A percentile compares a stretch with the other conserved stretches of the same genome.
phyloP scores from a whole-genome alignment of 1,140 invertebrate species.

The Laupala kohalensis region DNA sequence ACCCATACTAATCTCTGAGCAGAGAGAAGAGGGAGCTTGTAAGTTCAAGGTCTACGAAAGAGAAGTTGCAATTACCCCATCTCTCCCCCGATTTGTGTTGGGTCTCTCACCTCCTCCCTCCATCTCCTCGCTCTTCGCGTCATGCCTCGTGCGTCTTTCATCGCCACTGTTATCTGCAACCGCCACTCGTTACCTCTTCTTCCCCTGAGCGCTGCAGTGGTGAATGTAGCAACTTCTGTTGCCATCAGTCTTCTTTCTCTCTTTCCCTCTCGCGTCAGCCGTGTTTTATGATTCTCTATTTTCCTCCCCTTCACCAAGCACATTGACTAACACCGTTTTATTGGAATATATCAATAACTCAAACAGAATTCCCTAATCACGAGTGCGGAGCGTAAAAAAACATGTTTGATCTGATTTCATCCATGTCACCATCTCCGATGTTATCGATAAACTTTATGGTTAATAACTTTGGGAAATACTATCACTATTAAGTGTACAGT shows the following conservation, averaged over 20 bases:
- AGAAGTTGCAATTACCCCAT: no score
- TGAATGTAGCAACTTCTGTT: background rate
- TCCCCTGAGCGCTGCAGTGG: no score
- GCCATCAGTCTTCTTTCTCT: background rate
- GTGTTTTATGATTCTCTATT: background rate
- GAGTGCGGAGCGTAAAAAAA: background rate
- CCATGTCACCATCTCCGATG: no score
- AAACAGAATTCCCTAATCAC: background rate
- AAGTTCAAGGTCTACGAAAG: no score
- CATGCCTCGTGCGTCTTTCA: background rate
- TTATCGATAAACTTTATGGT: no score
- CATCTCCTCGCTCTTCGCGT: background rate
- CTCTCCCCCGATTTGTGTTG: no score
- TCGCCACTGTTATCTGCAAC: background rate
- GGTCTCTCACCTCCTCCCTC: no score
- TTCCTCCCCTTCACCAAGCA: background rate
- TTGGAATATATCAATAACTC: background rate
- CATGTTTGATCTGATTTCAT: background rate
- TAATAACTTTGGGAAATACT: no score
- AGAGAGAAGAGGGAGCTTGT: no score
- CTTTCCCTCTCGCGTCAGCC: background rate
- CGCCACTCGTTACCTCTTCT: background rate
- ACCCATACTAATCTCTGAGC: no score
- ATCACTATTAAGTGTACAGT: no score
- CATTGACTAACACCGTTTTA: background rate